Evolutionary conservation across 64 coral and sea anemone species (phyloP).

Genomic region (Pachyseris speciosa): DNA sequence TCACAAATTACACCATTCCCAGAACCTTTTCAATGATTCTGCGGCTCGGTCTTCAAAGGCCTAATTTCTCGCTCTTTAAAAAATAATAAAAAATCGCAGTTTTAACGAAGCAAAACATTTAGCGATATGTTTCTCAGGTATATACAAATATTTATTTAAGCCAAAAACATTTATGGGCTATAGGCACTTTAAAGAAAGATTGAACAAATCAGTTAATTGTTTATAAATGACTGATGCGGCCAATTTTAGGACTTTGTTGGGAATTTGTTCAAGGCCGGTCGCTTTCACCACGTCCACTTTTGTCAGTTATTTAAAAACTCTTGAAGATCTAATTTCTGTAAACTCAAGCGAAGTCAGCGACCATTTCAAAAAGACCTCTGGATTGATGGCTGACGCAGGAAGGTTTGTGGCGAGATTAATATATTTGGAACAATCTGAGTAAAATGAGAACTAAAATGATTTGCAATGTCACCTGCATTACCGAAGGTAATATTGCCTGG

Average conservation of each 20-base stretch:
- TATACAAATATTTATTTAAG: too few relatives aligned
- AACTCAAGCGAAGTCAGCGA: neutral
- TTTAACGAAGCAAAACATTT: too few relatives aligned
- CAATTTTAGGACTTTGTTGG: neutral
- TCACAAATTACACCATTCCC: too few relatives aligned
- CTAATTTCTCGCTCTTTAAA: too few relatives aligned
- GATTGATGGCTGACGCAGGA: neutral
- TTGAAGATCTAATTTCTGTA: neutral
- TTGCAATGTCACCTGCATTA: neutral
- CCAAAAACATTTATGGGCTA: too few relatives aligned
- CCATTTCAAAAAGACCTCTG: neutral
- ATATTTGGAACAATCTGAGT: constrained; percentile 10
- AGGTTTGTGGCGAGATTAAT: neutral
- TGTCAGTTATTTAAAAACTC: neutral
- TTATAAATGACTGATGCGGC: neutral
- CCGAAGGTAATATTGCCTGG: neutral
- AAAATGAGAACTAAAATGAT: neutral
- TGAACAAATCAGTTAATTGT: neutral
- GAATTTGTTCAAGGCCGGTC: neutral
- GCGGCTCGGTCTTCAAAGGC: too few relatives aligned
- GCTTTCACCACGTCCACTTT: neutral
- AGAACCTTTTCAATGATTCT: too few relatives aligned
- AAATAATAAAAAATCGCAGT: too few relatives aligned
- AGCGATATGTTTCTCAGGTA: too few relatives aligned
- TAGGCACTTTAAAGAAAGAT: neutral